A percentile compares a stretch with the other conserved stretches of the same genome.
phyloP scores from a whole-genome alignment of 2,113 vertebrate species.

The Rattus rattus region DNA sequence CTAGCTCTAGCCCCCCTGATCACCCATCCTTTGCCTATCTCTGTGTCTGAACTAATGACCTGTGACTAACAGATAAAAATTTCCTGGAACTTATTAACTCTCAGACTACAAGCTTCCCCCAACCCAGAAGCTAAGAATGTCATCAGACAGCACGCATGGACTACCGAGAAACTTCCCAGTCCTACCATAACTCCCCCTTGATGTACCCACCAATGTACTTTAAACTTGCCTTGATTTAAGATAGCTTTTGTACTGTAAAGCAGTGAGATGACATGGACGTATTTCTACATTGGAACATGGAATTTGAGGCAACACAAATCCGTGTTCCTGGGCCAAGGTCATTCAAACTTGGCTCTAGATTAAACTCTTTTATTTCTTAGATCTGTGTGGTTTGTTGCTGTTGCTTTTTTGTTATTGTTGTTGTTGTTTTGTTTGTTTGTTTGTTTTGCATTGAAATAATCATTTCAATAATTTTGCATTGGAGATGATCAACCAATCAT shows the following conservation, averaged over 20 bases:
- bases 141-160: neutral
- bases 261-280: neutral
- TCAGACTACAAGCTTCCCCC: neutral
- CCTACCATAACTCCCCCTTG: too few species aligned
- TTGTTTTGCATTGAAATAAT: neutral
- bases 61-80: neutral
- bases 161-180: neutral
- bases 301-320: neutral
- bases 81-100: neutral
- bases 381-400: too few species aligned
- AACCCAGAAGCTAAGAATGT: neutral
- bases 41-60: neutral
- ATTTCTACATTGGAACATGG: too few species aligned
- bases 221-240: neutral
- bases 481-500: neutral
- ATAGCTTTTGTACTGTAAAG: neutral
- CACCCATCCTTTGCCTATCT: neutral
- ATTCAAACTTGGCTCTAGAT: neutral
- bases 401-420: neutral
- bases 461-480: neutral
- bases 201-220: neutral
- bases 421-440: too few species aligned
- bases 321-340: neutral
- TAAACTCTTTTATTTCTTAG: neutral
- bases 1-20: neutral